Evolutionary conservation across 2,113 vertebrate species (phyloP).

Genomic region (Phoenicopterus ruber): DNA sequence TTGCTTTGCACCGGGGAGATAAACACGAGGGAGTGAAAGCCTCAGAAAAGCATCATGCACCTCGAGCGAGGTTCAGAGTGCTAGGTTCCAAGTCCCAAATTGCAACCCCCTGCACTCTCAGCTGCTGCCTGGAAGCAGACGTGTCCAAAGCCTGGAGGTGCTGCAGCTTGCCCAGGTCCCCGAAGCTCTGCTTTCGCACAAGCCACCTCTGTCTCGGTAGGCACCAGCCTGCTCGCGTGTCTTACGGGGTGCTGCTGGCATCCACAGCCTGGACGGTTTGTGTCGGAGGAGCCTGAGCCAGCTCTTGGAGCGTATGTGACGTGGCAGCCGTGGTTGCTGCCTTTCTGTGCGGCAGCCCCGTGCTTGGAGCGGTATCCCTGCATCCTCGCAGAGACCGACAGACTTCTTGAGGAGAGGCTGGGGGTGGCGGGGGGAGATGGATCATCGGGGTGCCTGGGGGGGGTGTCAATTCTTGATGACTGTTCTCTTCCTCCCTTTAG

Average conservation of each 20-base stretch:
- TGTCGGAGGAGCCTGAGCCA: background rate
- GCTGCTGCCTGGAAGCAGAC: background rate
- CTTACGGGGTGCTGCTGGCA: background rate
- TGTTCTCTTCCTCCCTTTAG: background rate
- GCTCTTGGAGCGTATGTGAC: background rate
- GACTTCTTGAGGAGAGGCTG: background rate
- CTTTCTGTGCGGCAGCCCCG: background rate
- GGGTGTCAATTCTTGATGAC: background rate
- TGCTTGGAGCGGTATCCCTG: background rate
- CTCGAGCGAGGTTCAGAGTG: background rate
- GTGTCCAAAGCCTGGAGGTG: background rate
- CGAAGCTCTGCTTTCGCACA: background rate
- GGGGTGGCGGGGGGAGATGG: background rate
- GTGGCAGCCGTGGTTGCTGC: background rate
- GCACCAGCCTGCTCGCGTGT: background rate
- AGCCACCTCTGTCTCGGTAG: background rate
- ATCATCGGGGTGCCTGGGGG: background rate
- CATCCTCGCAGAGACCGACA: background rate
- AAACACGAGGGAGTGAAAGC: background rate
- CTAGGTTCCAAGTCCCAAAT: background rate
- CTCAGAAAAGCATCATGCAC: background rate
- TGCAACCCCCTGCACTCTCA: background rate
- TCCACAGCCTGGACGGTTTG: accelerated
- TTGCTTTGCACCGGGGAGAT: background rate
- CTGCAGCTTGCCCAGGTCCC: background rate